Conservation (phyloP, 2,888 invertebrate genomes). For the Cerastoderma edule region DNA sequence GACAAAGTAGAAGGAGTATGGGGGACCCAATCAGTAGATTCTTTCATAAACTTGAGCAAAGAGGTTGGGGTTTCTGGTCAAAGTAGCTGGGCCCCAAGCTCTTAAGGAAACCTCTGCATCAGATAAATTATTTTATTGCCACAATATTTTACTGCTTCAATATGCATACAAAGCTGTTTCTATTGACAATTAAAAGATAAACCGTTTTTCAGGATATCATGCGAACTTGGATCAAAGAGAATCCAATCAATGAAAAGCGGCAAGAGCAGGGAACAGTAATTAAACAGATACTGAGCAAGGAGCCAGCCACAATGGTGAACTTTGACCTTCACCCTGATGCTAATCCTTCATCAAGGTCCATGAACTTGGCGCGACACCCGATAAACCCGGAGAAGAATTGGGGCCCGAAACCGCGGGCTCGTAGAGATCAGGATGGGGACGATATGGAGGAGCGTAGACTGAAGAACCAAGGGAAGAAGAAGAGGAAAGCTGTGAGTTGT, state of each 20-base stretch:
- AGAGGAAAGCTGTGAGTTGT: conserved; percentile 40
- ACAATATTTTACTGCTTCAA: too few relatives aligned
- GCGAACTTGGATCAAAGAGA: conserved; percentile 88
- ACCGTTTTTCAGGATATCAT: conserved; percentile 87
- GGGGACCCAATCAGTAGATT: too few relatives aligned
- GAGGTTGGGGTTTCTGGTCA: too few relatives aligned
- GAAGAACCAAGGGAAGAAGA: conserved; percentile 55
- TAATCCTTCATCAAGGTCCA: conserved; percentile 91
- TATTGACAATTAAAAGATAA: not conserved
- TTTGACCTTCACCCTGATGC: conserved; percentile 87
- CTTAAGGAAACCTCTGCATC: too few relatives aligned
- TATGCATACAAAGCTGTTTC: too few relatives aligned
- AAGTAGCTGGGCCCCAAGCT: too few relatives aligned
- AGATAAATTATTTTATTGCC: too few relatives aligned
- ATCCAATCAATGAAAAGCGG: conserved; percentile 75
- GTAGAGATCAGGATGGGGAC: conserved; percentile 50
- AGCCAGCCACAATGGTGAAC: conserved; percentile 68
- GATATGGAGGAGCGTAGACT: conserved; percentile 42
- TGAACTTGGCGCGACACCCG: conserved; percentile 90
- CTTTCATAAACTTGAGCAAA: too few relatives aligned
- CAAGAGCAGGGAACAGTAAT: conserved; percentile 73
- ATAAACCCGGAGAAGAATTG: conserved; percentile 93
- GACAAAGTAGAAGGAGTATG: too few relatives aligned
- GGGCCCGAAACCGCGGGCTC: conserved; percentile 94
- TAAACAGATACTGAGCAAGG: conserved; percentile 76